These are phyloP conservation scores for Itoplectis maculator DNA, from an alignment of 2,888 invertebrate species.

Conservation along the genomic window DNA sequence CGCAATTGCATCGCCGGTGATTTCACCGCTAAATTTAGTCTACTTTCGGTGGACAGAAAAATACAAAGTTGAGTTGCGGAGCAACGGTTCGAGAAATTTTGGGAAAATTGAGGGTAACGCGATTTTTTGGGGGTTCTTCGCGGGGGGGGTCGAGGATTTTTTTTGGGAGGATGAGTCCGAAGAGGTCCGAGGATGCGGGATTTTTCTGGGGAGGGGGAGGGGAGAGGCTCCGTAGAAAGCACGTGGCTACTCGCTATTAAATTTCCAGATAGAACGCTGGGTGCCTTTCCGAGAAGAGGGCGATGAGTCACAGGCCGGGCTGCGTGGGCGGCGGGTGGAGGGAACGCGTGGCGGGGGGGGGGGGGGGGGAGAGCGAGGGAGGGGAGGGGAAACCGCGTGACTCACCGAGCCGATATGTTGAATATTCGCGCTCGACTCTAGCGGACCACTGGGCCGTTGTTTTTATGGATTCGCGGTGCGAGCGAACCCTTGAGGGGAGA, in stretches of 20 bases:
- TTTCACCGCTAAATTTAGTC: neutral
- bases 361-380: conserved; percentile 73
- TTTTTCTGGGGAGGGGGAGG: neutral
- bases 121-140: too few relatives aligned
- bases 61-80: too few relatives aligned
- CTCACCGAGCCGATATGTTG: conserved; percentile 77
- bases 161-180: too few relatives aligned
- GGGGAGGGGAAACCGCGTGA: conserved; percentile 72
- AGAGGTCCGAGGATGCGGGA: too few relatives aligned
- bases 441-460: neutral
- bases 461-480: neutral
- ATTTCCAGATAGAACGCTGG: conserved; percentile 22
- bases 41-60: neutral
- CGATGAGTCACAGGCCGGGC: conserved; percentile 71
- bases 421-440: conserved; percentile 71
- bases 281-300: conserved; percentile 70
- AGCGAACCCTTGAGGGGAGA: neutral
- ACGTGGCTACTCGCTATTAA: conserved; percentile 39
- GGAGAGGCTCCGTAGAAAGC: conserved; percentile 24
- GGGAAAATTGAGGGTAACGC: neutral
- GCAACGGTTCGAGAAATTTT: neutral
- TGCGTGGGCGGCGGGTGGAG: conserved; percentile 76
- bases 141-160: too few relatives aligned
- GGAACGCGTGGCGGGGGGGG: conserved; percentile 68
- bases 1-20: neutral